phyloP scores from a whole-genome alignment of 2,797 vertebrate species.

The Balearica regulorum region DNA sequence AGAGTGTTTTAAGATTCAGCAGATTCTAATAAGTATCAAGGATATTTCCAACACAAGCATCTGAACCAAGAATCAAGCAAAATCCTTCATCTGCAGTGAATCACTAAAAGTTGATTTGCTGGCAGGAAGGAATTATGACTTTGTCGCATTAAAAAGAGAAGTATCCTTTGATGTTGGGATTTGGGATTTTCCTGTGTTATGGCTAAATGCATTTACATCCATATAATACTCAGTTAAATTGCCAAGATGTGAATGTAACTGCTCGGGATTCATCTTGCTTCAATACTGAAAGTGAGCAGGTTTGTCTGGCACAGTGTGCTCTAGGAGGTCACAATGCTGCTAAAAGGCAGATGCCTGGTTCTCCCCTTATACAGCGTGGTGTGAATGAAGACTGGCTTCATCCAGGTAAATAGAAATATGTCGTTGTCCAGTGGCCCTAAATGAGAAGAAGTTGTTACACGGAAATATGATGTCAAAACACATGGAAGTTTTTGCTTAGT shows the following conservation, averaged over 20 bases:
- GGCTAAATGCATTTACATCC: background rate
- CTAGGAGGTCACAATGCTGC: background rate
- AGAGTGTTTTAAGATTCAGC: background rate
- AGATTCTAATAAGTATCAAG: constrained; percentile 29
- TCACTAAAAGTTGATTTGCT: background rate
- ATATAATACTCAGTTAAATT: background rate
- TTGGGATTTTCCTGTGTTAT: constrained; percentile 4
- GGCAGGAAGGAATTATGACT: constrained; percentile 1
- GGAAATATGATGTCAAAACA: background rate
- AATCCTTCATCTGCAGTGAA: background rate
- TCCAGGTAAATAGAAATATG: background rate
- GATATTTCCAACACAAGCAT: constrained; percentile 15
- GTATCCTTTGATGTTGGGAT: constrained; percentile 23
- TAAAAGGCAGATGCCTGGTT: background rate
- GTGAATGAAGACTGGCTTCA: background rate
- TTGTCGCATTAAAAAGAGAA: background rate
- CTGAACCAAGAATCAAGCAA: background rate
- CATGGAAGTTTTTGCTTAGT: background rate
- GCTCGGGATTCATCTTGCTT: background rate
- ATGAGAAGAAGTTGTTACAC: background rate
- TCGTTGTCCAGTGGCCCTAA: background rate
- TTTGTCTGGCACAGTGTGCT: background rate
- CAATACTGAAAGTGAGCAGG: background rate
- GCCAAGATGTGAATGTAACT: background rate
- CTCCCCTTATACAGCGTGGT: background rate